Conservation (phyloP, 2,797 vertebrate genomes). For the Taenioides sp. region DNA sequence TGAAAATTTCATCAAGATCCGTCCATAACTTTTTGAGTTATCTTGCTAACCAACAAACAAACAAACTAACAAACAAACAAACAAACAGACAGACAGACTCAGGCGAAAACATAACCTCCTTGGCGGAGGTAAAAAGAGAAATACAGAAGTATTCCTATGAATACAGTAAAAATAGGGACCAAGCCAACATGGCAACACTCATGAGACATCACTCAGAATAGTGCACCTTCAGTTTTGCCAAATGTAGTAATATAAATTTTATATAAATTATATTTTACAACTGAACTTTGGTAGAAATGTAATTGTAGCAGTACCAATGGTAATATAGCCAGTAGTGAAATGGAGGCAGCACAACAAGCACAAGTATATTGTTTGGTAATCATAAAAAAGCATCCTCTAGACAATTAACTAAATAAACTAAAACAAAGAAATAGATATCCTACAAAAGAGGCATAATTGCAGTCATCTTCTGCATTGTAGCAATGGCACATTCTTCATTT, state of each 20-base stretch:
- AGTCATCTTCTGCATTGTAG: slow-evolving; percentile 34
- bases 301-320: too few species aligned
- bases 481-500: slow-evolving; percentile 68
- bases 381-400: not conserved
- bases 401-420: slow-evolving; percentile 66
- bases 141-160: not conserved
- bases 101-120: too few species aligned
- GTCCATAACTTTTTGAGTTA: too few species aligned
- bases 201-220: not conserved
- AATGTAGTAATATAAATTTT: not conserved
- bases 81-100: too few species aligned
- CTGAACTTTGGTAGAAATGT: too few species aligned
- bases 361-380: not conserved
- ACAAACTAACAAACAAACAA: too few species aligned
- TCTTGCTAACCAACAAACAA: too few species aligned
- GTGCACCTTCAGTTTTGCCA: not conserved
- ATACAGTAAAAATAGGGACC: too few species aligned
- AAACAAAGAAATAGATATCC: not conserved
- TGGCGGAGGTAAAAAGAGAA: too few species aligned
- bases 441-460: slow-evolving; percentile 63
- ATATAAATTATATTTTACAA: too few species aligned
- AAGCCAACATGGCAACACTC: too few species aligned
- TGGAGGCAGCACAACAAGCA: not conserved
- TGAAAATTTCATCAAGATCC: too few species aligned
- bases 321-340: not conserved